Percentiles rank a stretch among this genome's conserved stretches.
These are phyloP conservation scores for Pocillopora meandrina DNA, from an alignment of 92 coral and sea anemone genomes.

Conservation along the genomic window DNA sequence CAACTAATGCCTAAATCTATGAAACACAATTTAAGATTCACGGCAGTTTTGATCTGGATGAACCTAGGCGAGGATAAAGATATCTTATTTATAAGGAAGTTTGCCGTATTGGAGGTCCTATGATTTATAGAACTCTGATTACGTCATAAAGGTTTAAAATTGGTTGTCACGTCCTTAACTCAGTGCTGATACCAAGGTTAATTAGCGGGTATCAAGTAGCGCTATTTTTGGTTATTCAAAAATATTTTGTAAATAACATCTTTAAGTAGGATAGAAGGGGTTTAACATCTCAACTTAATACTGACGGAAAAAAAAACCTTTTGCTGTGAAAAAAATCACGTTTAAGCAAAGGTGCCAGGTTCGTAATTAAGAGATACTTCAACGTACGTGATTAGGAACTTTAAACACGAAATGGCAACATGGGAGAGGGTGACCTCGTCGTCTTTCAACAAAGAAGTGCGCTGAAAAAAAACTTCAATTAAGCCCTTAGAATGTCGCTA, in stretches of 20 bases:
- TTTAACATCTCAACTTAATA: background rate
- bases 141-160: background rate
- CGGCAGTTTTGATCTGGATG: background rate
- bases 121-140: background rate
- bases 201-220: background rate
- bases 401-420: background rate
- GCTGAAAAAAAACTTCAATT: background rate
- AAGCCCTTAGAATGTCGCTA: slow-evolving; percentile 11
- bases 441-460: background rate
- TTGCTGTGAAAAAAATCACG: background rate
- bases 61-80: background rate
- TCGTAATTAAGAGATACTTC: background rate
- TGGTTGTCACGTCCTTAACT: background rate
- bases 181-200: background rate
- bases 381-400: background rate
- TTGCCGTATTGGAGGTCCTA: background rate
- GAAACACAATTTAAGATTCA: background rate
- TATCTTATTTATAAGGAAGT: background rate
- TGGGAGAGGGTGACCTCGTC: background rate
- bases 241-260: background rate
- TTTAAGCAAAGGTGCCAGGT: background rate
- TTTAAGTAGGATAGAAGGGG: background rate
- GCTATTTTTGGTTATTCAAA: background rate
- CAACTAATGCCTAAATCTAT: background rate
- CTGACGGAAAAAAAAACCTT: background rate